A percentile compares a stretch with the other conserved stretches of the same genome.
Evolutionary conservation across 1,140 invertebrate species (phyloP).

Genomic region (Drosophila bocki): DNA sequence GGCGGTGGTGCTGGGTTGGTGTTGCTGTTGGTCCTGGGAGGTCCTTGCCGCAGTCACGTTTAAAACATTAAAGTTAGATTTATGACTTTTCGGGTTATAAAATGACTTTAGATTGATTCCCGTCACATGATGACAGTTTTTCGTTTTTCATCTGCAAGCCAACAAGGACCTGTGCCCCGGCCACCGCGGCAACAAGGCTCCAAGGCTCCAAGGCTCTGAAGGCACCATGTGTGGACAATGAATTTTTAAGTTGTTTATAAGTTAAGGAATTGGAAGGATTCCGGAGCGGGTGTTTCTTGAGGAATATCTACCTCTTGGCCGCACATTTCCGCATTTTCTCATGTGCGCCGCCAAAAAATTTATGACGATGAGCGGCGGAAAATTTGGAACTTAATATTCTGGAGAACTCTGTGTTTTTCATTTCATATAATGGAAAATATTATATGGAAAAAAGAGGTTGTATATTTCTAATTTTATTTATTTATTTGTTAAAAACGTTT

Average conservation of each 20-base stretch:
- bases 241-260: conserved; percentile 84
- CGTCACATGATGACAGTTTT: conserved; percentile 85
- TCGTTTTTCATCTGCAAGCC: conserved; percentile 74
- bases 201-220: neutral
- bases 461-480: neutral
- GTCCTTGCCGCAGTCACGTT: conserved; percentile 84
- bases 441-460: too few relatives aligned
- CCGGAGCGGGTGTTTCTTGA: neutral
- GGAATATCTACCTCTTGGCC: neutral
- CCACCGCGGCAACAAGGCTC: neutral
- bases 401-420: neutral
- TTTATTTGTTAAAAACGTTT: neutral
- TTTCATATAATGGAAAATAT: neutral
- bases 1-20: neutral
- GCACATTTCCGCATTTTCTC: neutral
- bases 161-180: conserved; percentile 14
- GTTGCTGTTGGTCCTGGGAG: conserved; percentile 32
- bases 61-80: conserved; percentile 85
- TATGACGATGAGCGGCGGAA: neutral
- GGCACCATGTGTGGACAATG: conserved; percentile 82
- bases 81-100: conserved; percentile 85
- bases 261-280: conserved; percentile 49
- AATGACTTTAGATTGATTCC: conserved; percentile 85
- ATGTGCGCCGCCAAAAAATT: conserved; percentile 6
- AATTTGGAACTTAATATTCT: neutral